phyloP scores from a whole-genome alignment of 2,888 invertebrate genomes.

The Eulithis prunata region DNA sequence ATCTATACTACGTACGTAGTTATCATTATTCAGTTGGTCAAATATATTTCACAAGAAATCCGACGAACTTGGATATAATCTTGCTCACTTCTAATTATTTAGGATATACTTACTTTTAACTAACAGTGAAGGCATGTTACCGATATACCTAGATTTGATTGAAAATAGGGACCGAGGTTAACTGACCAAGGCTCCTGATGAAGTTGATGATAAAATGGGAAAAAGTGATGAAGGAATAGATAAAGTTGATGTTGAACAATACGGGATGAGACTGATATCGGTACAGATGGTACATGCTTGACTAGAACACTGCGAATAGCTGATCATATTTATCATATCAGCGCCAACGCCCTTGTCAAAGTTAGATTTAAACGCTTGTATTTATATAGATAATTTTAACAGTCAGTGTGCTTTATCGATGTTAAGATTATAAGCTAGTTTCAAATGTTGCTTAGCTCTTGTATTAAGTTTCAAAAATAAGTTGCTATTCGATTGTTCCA shows the following conservation, averaged over 20 bases:
- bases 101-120: slow-evolving; percentile 30
- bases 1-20: background rate
- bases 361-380: slow-evolving; percentile 40
- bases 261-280: slow-evolving; percentile 59
- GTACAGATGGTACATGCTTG: slow-evolving; percentile 54
- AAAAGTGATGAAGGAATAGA: slow-evolving; percentile 33
- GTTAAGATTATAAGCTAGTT: slow-evolving; percentile 64
- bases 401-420: slow-evolving; percentile 77
- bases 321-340: slow-evolving; percentile 59
- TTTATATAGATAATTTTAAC: slow-evolving; percentile 60
- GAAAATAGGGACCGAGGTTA: slow-evolving; percentile 26
- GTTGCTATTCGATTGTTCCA: slow-evolving; percentile 81
- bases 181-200: slow-evolving; percentile 12
- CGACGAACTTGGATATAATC: slow-evolving; percentile 54
- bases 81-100: slow-evolving; percentile 68
- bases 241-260: slow-evolving; percentile 45
- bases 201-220: slow-evolving; percentile 21
- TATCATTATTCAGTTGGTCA: slow-evolving; percentile 50
- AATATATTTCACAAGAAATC: slow-evolving; percentile 41
- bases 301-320: slow-evolving; percentile 50
- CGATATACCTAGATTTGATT: slow-evolving; percentile 35
- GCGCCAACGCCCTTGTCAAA: slow-evolving; percentile 48
- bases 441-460: slow-evolving; percentile 68
- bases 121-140: slow-evolving; percentile 41
- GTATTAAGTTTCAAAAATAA: slow-evolving; percentile 78